Conservation (phyloP, 2,888 invertebrate species). For the Timema cristinae region DNA sequence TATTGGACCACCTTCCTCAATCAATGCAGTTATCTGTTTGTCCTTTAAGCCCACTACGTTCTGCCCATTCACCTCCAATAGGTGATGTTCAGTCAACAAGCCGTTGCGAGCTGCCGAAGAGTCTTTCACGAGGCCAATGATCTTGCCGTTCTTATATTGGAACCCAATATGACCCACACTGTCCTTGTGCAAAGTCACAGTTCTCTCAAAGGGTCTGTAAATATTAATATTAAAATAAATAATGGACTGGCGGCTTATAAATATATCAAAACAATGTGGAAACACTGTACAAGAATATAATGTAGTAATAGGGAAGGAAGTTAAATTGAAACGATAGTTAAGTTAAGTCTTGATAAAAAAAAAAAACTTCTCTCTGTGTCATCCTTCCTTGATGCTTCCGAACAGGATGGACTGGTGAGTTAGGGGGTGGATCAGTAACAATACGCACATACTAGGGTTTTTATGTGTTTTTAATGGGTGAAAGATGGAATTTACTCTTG, state of each 20-base stretch:
- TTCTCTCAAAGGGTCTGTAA: slow-evolving; percentile 83
- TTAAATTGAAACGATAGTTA: too few species aligned
- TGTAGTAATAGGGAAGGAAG: too few species aligned
- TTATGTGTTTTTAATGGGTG: too few species aligned
- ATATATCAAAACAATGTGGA: too few species aligned
- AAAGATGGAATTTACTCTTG: too few species aligned
- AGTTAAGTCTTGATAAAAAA: too few species aligned
- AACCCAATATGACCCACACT: slow-evolving; percentile 81
- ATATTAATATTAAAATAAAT: slow-evolving; percentile 18
- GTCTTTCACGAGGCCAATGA: slow-evolving; percentile 77
- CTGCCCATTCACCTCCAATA: slow-evolving; percentile 84
- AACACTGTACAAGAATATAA: too few species aligned
- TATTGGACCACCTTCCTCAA: slow-evolving; percentile 64
- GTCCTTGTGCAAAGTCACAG: slow-evolving; percentile 87
- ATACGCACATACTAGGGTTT: too few species aligned
- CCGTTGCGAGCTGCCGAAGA: slow-evolving; percentile 91
- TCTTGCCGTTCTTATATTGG: slow-evolving; percentile 83
- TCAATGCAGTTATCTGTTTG: slow-evolving; percentile 74
- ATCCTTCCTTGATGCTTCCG: too few species aligned
- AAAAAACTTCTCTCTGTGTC: too few species aligned
- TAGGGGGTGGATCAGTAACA: too few species aligned
- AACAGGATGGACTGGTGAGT: too few species aligned
- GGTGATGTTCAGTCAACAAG: slow-evolving; percentile 80
- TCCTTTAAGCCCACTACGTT: slow-evolving; percentile 89
- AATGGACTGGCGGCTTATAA: background rate